Evolutionary conservation across 2,888 invertebrate genomes (phyloP).

Genomic region (Acanthococcus lagerstroemiae): DNA sequence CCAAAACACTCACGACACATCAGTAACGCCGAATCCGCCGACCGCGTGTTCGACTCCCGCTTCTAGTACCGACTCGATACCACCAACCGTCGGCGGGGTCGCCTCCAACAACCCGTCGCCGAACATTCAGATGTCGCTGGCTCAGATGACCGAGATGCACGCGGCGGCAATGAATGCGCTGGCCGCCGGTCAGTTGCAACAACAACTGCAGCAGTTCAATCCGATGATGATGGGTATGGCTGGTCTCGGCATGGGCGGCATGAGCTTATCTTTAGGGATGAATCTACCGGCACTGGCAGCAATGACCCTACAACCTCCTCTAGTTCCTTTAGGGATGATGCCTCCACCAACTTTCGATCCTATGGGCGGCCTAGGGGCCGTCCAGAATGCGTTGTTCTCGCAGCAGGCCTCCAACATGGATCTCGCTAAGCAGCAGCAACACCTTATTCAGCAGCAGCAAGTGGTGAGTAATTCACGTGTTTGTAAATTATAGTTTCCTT

Average conservation of each 20-base stretch:
- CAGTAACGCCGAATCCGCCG: conserved; percentile 52
- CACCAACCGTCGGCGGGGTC: conserved; percentile 43
- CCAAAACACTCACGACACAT: conserved; percentile 37
- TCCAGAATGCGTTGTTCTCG: conserved; percentile 46
- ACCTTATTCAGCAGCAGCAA: conserved; percentile 55
- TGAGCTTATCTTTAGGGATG: conserved; percentile 67
- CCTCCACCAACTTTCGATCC: conserved; percentile 63
- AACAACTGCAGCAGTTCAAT: conserved; percentile 76
- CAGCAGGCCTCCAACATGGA: conserved; percentile 43
- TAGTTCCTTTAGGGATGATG: conserved; percentile 80
- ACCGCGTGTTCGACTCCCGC: conserved; percentile 52
- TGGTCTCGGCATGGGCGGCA: conserved; percentile 54
- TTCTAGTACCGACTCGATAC: conserved; percentile 50
- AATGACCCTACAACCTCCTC: conserved; percentile 89
- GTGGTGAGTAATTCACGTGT: conserved; percentile 52
- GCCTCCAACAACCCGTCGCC: conserved; percentile 40
- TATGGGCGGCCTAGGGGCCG: conserved; percentile 38
- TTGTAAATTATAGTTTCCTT: background rate
- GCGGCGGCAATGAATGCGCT: conserved; percentile 74
- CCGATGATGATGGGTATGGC: conserved; percentile 85
- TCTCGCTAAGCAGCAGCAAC: conserved; percentile 59
- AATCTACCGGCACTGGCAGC: conserved; percentile 76
- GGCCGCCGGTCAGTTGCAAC: conserved; percentile 60
- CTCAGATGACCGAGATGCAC: conserved; percentile 73
- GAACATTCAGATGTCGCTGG: conserved; percentile 45